phyloP scores from a whole-genome alignment of 2,113 vertebrate genomes.

The Campylomormyrus numenius region DNA sequence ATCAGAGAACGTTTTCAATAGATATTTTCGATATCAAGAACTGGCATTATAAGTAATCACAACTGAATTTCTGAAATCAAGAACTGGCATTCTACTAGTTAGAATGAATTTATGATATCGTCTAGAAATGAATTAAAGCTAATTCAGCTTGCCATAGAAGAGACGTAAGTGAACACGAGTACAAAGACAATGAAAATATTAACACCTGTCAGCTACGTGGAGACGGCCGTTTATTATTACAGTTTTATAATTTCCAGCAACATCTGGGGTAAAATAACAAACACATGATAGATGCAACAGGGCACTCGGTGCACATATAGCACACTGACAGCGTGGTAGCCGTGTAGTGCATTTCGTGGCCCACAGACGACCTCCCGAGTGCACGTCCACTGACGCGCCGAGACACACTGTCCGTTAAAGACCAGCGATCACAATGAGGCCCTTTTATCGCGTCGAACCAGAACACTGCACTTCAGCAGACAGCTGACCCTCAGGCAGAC shows the following conservation, averaged over 20 bases:
- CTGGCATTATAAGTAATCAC: no score
- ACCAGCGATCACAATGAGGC: background rate
- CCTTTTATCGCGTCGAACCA: background rate
- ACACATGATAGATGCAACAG: background rate
- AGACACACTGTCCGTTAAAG: background rate
- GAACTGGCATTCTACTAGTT: no score
- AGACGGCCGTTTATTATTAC: background rate
- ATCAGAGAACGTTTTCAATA: no score
- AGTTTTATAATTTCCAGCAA: background rate
- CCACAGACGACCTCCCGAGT: background rate
- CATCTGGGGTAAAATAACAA: background rate
- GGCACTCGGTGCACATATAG: background rate
- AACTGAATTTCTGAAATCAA: no score
- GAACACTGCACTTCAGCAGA: slow-evolving; percentile 15
- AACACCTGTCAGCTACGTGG: background rate
- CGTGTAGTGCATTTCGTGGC: background rate
- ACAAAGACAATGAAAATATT: background rate
- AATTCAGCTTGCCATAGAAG: background rate
- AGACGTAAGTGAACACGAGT: background rate
- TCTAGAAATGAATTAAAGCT: no score
- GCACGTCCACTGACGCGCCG: background rate
- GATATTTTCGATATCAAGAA: no score
- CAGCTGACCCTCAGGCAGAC: slow-evolving; percentile 31
- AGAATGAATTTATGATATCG: no score
- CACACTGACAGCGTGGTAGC: background rate